Percentiles rank a stretch among this genome's conserved stretches.
Evolutionary conservation across 2,888 invertebrate genomes (phyloP).

Genomic region (Synanthedon andrenaeformis): DNA sequence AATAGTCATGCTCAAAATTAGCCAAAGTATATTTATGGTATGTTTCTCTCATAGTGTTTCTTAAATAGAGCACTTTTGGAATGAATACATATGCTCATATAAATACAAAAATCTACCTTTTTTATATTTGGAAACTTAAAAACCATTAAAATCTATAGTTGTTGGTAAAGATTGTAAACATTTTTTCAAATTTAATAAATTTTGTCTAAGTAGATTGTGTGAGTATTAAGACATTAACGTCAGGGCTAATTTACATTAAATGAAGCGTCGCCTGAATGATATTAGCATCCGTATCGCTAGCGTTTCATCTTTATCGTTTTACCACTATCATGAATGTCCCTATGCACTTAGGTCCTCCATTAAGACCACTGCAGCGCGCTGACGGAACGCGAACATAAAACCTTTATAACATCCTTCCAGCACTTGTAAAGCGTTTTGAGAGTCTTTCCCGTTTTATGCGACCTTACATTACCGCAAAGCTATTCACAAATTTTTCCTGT

Average conservation of each 20-base stretch:
- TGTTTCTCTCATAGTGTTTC: too few species aligned
- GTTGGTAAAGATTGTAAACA: too few species aligned
- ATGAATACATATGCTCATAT: too few species aligned
- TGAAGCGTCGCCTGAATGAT: slow-evolving; percentile 25
- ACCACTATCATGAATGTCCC: slow-evolving; percentile 56
- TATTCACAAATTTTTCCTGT: slow-evolving; percentile 16
- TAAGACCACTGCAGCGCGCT: slow-evolving; percentile 62
- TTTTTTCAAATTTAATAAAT: too few species aligned
- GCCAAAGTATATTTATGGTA: too few species aligned
- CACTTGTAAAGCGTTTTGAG: slow-evolving; percentile 67
- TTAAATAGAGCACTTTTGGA: too few species aligned
- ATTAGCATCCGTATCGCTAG: slow-evolving; percentile 32
- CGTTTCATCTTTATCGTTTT: slow-evolving; percentile 25
- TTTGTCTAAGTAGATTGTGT: background rate
- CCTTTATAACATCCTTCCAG: slow-evolving; percentile 69
- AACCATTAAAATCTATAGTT: too few species aligned
- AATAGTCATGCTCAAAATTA: too few species aligned
- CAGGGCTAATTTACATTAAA: slow-evolving; percentile 18
- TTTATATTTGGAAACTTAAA: too few species aligned
- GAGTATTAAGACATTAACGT: background rate
- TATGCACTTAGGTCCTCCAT: slow-evolving; percentile 69
- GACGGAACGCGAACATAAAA: slow-evolving; percentile 67
- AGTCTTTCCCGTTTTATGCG: slow-evolving; percentile 55
- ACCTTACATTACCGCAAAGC: slow-evolving; percentile 45
- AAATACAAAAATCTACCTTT: too few species aligned